Evolutionary conservation across 2,888 invertebrate genomes (phyloP).

Genomic region (Enchytraeus crypticus): DNA sequence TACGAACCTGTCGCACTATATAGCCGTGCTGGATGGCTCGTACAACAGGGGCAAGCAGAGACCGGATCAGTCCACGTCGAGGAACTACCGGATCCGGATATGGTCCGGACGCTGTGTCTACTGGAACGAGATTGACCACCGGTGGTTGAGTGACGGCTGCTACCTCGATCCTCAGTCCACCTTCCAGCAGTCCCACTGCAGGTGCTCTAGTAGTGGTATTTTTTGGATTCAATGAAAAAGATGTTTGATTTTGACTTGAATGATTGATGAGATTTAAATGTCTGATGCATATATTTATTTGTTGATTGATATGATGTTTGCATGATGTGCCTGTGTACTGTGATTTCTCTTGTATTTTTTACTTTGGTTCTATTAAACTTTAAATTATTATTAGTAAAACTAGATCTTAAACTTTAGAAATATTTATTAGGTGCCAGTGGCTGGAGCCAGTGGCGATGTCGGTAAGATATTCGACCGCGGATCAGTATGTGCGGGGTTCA

Average conservation of each 20-base stretch:
- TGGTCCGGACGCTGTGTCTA: constrained; percentile 44
- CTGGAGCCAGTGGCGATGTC: no score
- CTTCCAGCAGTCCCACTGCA: constrained; percentile 34
- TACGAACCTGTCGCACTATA: background rate
- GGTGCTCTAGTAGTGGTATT: no score
- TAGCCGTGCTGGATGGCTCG: constrained; percentile 30
- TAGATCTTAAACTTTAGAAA: background rate
- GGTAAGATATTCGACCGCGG: no score
- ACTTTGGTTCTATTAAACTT: no score
- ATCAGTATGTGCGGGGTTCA: no score
- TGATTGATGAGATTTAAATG: no score
- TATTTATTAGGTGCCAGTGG: no score
- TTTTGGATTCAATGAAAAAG: background rate
- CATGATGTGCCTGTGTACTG: no score
- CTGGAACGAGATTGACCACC: constrained; percentile 32
- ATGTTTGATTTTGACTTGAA: no score
- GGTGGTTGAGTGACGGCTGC: constrained; percentile 40
- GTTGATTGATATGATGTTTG: no score
- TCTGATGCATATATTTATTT: no score
- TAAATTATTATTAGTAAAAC: background rate
- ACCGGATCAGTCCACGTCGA: constrained; percentile 25
- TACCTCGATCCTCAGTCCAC: constrained; percentile 31
- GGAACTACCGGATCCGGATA: constrained; percentile 36
- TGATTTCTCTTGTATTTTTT: no score
- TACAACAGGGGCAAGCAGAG: constrained; percentile 38